A percentile compares a stretch with the other conserved stretches of the same genome.
Evolutionary conservation across 2,888 invertebrate genomes (phyloP).

Genomic region (Calameuta pallipes): DNA sequence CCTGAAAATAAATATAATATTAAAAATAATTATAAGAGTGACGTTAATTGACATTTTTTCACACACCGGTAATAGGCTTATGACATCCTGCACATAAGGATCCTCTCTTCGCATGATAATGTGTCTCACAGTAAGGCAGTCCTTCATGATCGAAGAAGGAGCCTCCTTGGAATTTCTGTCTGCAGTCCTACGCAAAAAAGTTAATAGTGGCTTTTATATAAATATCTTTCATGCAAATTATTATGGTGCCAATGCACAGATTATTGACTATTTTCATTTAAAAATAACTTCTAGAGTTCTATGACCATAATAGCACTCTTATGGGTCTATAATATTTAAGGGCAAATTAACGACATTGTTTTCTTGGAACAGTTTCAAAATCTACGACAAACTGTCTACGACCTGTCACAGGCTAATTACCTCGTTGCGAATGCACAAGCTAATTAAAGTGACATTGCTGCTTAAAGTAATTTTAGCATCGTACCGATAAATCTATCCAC

Average conservation of each 20-base stretch:
- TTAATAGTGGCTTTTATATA: not conserved
- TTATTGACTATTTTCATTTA: not conserved
- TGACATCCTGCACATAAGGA: constrained; percentile 98
- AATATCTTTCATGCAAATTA: not conserved
- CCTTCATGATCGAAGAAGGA: constrained; percentile 99
- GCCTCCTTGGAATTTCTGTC: constrained; percentile 95
- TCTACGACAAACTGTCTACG: not conserved
- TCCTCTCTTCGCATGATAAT: constrained; percentile 97
- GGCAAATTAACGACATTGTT: not conserved
- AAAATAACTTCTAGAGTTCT: not conserved
- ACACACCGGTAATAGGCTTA: constrained; percentile 88
- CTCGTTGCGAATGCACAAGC: not conserved
- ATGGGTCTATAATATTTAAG: not conserved
- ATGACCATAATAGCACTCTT: not conserved
- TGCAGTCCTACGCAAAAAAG: constrained; percentile 84
- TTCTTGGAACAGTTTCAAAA: not conserved
- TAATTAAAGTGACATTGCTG: not conserved
- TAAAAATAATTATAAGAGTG: not conserved
- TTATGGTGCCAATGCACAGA: constrained; percentile 3
- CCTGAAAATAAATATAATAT: constrained; percentile 63
- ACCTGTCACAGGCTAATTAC: not conserved
- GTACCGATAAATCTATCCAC: not conserved
- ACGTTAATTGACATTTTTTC: not conserved
- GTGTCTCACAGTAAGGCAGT: constrained; percentile 97
- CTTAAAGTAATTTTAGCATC: not conserved